phyloP scores from a whole-genome alignment of 2,888 invertebrate species.

The Laspeyria flexula region DNA sequence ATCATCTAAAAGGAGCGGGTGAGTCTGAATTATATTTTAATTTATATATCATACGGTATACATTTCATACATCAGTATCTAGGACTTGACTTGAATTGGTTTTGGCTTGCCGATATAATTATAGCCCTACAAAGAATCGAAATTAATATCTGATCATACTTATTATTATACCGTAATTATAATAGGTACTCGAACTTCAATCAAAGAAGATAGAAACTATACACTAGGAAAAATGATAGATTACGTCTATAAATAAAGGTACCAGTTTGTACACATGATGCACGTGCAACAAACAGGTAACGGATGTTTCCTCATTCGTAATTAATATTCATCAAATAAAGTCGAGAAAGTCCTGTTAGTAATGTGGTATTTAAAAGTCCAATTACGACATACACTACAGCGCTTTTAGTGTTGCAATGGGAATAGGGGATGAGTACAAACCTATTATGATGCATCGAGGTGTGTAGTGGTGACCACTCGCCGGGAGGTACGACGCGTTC shows the following conservation, averaged over 20 bases:
- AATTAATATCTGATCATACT: too few relatives aligned
- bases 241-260: background rate
- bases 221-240: too few relatives aligned
- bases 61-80: too few relatives aligned
- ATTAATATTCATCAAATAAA: slow-evolving; percentile 36
- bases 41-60: too few relatives aligned
- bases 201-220: too few relatives aligned
- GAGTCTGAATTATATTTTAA: slow-evolving; percentile 28
- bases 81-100: too few relatives aligned
- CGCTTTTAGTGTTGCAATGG: slow-evolving; percentile 9
- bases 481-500: slow-evolving; percentile 7
- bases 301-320: slow-evolving; percentile 15
- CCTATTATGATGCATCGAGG: slow-evolving; percentile 23
- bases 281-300: slow-evolving; percentile 27
- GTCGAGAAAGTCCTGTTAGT: slow-evolving; percentile 36
- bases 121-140: too few relatives aligned
- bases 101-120: too few relatives aligned
- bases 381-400: slow-evolving; percentile 24
- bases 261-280: slow-evolving; percentile 1
- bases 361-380: slow-evolving; percentile 33
- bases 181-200: too few relatives aligned
- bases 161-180: too few relatives aligned
- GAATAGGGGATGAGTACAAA: slow-evolving; percentile 24
- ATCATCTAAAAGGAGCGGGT: slow-evolving; percentile 51
- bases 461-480: background rate